Percentiles rank a stretch among this genome's conserved stretches.
phyloP scores from a whole-genome alignment of 2,797 vertebrate genomes.

The Alcedo quadribrachys region DNA sequence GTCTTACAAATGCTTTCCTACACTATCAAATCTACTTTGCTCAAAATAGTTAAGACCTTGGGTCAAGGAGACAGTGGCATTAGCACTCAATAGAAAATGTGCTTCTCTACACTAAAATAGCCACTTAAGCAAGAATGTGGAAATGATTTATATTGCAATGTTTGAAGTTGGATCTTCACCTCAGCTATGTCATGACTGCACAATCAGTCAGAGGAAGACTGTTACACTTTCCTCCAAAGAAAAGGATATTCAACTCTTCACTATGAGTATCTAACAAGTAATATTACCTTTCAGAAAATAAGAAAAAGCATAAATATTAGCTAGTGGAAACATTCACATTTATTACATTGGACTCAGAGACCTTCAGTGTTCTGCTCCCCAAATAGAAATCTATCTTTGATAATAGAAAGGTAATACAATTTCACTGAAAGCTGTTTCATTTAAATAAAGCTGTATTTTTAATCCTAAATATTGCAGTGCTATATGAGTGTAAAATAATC shows the following conservation, averaged over 20 bases:
- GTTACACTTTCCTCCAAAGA: constrained; percentile 66
- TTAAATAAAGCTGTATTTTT: constrained; percentile 19
- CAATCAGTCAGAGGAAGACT: constrained; percentile 82
- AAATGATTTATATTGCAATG: constrained; percentile 90
- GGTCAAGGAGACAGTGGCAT: constrained; percentile 87
- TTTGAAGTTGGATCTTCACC: constrained; percentile 78
- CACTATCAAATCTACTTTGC: constrained; percentile 78
- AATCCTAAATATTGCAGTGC: not conserved
- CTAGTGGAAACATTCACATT: constrained; percentile 32
- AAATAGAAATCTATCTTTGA: constrained; percentile 44
- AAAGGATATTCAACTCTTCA: constrained; percentile 49
- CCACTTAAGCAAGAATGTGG: constrained; percentile 92
- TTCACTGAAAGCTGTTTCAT: not conserved
- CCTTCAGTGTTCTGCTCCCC: constrained; percentile 14
- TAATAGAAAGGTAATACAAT: constrained; percentile 19
- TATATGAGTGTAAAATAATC: not conserved
- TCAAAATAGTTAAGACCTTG: constrained; percentile 84
- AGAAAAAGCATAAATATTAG: constrained; percentile 66
- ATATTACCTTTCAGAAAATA: constrained; percentile 66
- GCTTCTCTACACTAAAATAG: constrained; percentile 87
- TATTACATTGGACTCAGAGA: not conserved
- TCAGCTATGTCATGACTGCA: constrained; percentile 76
- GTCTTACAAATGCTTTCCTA: constrained; percentile 70
- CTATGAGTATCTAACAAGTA: constrained; percentile 39
- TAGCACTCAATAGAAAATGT: constrained; percentile 84